Evolutionary conservation across 2,797 vertebrate genomes (phyloP).

Genomic region (Glossophaga mutica): DNA sequence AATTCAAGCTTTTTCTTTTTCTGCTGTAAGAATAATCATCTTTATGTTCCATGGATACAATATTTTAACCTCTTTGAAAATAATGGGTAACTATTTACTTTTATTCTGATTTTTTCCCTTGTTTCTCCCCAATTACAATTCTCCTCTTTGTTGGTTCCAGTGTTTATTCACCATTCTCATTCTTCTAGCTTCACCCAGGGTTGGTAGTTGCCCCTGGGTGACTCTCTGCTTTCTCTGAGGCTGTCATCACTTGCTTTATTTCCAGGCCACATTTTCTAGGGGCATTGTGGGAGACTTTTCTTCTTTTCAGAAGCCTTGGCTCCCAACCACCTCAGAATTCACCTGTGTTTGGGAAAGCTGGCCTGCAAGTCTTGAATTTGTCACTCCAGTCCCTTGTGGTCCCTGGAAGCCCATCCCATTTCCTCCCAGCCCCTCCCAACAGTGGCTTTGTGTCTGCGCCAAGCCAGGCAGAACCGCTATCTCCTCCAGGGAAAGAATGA

Average conservation of each 20-base stretch:
- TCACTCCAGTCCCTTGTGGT: background rate
- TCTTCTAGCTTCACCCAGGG: background rate
- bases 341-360: background rate
- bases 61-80: background rate
- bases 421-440: background rate
- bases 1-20: background rate
- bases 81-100: background rate
- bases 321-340: background rate
- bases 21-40: background rate
- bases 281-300: background rate
- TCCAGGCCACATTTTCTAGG: background rate
- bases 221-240: background rate
- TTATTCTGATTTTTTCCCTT: background rate
- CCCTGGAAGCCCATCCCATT: background rate
- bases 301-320: background rate
- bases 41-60: background rate
- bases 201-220: fast-evolving
- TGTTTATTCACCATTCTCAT: background rate
- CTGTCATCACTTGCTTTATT: background rate
- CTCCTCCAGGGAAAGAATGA: background rate
- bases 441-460: too few species aligned
- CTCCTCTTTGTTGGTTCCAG: background rate
- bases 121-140: background rate
- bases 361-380: background rate
- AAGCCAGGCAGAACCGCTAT: background rate